phyloP scores from a whole-genome alignment of 2,113 vertebrate genomes.

The Loxodonta africana region DNA sequence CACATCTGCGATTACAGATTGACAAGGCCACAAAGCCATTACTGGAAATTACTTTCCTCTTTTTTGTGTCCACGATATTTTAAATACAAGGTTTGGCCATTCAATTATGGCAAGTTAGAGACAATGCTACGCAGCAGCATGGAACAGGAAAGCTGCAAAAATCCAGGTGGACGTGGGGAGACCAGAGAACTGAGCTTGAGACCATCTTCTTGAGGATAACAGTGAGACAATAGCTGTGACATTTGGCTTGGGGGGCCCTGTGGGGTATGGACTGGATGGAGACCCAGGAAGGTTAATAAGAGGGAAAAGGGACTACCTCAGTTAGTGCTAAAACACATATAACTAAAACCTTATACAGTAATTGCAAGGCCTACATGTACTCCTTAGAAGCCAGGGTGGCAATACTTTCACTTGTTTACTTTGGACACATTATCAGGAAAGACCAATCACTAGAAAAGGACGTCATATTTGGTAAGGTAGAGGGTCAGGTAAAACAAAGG shows the following conservation, averaged over 20 bases:
- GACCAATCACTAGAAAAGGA: background rate
- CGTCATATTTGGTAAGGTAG: too few species aligned
- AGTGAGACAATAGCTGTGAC: background rate
- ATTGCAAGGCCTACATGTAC: too few species aligned
- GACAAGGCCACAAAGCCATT: background rate
- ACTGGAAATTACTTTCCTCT: conserved; percentile 57
- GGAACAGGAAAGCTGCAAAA: background rate
- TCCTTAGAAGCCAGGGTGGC: background rate
- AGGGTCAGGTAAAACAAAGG: too few species aligned
- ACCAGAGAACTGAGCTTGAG: background rate
- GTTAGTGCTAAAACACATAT: background rate
- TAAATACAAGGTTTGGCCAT: conserved; percentile 44
- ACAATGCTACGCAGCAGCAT: background rate
- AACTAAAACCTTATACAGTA: background rate
- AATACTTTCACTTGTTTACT: background rate
- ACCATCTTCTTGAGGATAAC: background rate
- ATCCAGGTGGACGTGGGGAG: background rate
- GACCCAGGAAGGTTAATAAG: background rate
- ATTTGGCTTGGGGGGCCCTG: background rate
- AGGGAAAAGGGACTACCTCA: background rate
- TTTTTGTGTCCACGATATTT: conserved; percentile 23
- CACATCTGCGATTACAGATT: background rate
- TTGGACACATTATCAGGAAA: background rate
- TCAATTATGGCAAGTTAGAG: background rate
- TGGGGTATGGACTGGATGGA: background rate